These are phyloP conservation scores for Lamprotornis superbus DNA, from an alignment of 2,113 vertebrate genomes.

Conservation along the genomic window DNA sequence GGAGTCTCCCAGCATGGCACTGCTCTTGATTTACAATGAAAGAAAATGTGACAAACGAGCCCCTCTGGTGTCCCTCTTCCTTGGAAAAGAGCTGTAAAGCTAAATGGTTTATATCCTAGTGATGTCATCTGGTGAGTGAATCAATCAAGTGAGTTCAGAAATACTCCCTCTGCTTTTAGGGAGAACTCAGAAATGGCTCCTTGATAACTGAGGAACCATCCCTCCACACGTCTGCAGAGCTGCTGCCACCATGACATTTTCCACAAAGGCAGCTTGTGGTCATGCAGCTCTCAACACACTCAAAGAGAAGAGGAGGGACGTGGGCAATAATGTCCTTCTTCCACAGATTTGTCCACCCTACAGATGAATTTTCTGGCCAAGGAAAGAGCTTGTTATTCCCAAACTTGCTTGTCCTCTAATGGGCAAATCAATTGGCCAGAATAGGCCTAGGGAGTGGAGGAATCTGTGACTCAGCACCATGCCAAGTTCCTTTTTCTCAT, in stretches of 20 bases:
- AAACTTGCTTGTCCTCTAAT: neutral
- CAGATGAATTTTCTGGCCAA: neutral
- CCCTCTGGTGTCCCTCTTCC: neutral
- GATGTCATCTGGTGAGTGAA: neutral
- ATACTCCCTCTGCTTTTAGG: neutral
- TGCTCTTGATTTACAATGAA: neutral
- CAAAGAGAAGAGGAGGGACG: neutral
- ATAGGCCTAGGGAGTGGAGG: neutral
- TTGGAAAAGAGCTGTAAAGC: neutral
- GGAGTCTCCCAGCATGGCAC: accelerated
- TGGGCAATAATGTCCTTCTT: neutral
- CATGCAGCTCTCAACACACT: neutral
- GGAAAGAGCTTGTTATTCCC: neutral
- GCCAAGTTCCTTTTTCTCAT: neutral
- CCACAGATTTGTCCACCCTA: neutral
- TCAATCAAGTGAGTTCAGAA: neutral
- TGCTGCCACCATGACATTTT: accelerated
- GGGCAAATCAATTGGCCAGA: neutral
- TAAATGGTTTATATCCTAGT: neutral
- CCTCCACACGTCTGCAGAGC: accelerated
- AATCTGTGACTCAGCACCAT: neutral
- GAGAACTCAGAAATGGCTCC: neutral
- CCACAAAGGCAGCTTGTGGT: neutral
- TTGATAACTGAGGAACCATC: neutral
- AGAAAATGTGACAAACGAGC: neutral